These are phyloP conservation scores for Notechis scutatus DNA, from an alignment of 2,113 vertebrate genomes.

Conservation along the genomic window DNA sequence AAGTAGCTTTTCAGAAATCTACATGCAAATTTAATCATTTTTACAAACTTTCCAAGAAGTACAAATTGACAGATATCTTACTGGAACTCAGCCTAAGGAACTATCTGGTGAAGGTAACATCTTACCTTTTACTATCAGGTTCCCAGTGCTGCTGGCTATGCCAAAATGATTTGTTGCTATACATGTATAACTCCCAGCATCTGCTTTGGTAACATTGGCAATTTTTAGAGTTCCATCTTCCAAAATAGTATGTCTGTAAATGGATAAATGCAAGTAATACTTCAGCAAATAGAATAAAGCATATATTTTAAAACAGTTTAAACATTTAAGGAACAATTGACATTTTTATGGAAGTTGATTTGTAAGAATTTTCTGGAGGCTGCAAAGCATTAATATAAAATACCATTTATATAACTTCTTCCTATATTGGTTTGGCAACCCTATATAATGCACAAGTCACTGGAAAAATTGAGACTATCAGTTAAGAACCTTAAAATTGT, in stretches of 20 bases:
- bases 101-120: fast-evolving
- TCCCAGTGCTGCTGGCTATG: constrained; percentile 88
- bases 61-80: background rate
- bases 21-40: background rate
- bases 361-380: background rate
- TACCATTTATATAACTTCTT: background rate
- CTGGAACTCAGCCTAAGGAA: too few relatives aligned
- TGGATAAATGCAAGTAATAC: background rate
- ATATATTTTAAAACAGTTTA: background rate
- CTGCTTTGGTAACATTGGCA: constrained; percentile 83
- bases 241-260: constrained; percentile 79
- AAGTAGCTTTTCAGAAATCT: background rate
- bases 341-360: background rate
- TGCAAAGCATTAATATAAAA: background rate
- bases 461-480: background rate
- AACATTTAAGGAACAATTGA: constrained; percentile 11
- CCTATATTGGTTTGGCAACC: background rate
- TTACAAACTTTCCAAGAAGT: background rate
- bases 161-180: constrained; percentile 92
- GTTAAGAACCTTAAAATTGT: background rate
- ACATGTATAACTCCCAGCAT: constrained; percentile 89
- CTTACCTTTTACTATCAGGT: constrained; percentile 90
- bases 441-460: constrained; percentile 28
- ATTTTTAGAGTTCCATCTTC: constrained; percentile 90
- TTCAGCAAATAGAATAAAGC: too few relatives aligned